Evolutionary conservation across 2,888 invertebrate genomes (phyloP).

Genomic region (Cecidostiba fungosa): DNA sequence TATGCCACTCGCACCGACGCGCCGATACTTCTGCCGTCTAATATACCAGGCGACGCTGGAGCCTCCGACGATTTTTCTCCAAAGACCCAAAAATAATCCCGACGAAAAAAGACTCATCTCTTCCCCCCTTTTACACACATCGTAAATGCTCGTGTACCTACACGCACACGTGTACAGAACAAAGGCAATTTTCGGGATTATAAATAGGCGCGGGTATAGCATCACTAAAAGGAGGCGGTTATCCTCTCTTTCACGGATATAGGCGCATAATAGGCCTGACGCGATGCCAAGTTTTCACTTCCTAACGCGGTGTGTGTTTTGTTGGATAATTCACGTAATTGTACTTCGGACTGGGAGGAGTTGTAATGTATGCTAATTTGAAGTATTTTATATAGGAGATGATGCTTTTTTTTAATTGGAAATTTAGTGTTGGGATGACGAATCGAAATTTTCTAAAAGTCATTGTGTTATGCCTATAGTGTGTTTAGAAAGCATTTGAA

Average conservation of each 20-base stretch:
- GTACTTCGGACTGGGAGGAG: neutral
- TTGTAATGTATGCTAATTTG: neutral
- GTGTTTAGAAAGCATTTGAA: neutral
- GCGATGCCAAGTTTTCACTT: slow-evolving; percentile 17
- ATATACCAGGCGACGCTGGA: neutral
- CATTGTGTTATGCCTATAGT: neutral
- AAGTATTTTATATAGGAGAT: neutral
- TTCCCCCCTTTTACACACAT: neutral
- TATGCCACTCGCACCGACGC: neutral
- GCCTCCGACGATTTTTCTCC: slow-evolving; percentile 4
- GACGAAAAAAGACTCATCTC: slow-evolving; percentile 7
- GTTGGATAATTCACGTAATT: neutral
- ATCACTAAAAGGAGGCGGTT: neutral
- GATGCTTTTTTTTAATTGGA: neutral
- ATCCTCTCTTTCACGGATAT: neutral
- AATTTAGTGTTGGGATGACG: neutral
- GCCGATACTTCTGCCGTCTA: neutral
- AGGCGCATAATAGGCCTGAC: neutral
- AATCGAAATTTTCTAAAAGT: neutral
- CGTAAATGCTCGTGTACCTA: neutral
- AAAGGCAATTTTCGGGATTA: slow-evolving; percentile 41
- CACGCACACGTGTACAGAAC: neutral
- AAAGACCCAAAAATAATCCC: slow-evolving; percentile 18
- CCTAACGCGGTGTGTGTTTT: neutral
- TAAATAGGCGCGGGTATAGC: slow-evolving; percentile 11